A percentile compares a stretch with the other conserved stretches of the same genome.
These are phyloP conservation scores for Zeus faber DNA, from an alignment of 2,113 vertebrate species.

Conservation along the genomic window DNA sequence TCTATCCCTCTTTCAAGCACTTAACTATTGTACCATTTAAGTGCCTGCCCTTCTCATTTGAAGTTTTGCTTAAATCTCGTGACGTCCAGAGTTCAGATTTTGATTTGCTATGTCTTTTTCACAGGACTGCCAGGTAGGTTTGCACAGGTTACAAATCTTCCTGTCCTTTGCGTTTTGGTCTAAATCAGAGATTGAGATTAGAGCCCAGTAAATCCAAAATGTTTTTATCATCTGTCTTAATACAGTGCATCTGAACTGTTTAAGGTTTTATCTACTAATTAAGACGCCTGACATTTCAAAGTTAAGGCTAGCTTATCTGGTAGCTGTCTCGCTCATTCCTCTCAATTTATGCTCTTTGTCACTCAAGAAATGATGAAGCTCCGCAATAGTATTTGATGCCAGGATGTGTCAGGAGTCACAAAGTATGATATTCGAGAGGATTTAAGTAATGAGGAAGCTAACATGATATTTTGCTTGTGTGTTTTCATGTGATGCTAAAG, in stretches of 20 bases:
- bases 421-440: no score
- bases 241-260: slow-evolving; percentile 3
- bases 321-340: background rate
- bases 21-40: slow-evolving; percentile 40
- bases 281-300: slow-evolving; percentile 14
- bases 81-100: slow-evolving; percentile 14
- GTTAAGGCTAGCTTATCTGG: slow-evolving; percentile 6
- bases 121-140: background rate
- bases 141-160: slow-evolving; percentile 8
- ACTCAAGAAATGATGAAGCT: no score
- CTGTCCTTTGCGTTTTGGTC: slow-evolving; percentile 12
- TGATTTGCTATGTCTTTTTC: background rate
- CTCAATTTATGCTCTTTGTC: background rate
- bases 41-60: slow-evolving; percentile 17
- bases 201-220: slow-evolving; percentile 16
- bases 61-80: slow-evolving; percentile 37
- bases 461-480: background rate
- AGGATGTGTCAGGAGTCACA: no score
- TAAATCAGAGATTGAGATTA: slow-evolving; percentile 22
- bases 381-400: no score
- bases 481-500: background rate
- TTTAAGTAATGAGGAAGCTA: no score
- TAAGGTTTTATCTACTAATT: slow-evolving; percentile 13
- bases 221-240: slow-evolving; percentile 17
- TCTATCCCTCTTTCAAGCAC: slow-evolving; percentile 31